Conservation (phyloP, 2,797 vertebrate species). For the Staurois parvus region DNA sequence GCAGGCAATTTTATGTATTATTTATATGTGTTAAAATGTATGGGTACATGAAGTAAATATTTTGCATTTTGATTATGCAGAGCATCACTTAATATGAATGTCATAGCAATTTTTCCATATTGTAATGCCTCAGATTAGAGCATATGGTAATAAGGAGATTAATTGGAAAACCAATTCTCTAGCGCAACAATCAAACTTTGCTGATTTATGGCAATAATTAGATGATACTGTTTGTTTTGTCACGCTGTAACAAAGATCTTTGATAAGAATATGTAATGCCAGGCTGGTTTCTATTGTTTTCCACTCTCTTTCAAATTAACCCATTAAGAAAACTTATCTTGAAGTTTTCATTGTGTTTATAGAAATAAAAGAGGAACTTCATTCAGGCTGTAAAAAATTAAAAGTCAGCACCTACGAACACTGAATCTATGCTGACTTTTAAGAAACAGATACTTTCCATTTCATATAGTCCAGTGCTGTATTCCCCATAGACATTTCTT, state of each 20-base stretch:
- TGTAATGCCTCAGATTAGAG: conserved; percentile 70
- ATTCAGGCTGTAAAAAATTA: no score
- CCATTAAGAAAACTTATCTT: not conserved
- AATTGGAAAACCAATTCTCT: conserved; percentile 69
- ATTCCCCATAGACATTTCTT: no score
- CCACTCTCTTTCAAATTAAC: conserved; percentile 39
- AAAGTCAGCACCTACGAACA: no score
- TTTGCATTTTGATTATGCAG: conserved; percentile 74
- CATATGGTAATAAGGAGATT: conserved; percentile 73
- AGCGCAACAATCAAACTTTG: conserved; percentile 67
- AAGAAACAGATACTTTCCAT: no score
- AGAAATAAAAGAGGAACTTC: no score
- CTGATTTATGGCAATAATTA: conserved; percentile 68
- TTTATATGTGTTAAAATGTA: conserved; percentile 71
- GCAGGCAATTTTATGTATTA: conserved; percentile 68
- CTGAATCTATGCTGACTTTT: no score
- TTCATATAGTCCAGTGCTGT: no score
- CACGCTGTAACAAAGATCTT: conserved; percentile 57
- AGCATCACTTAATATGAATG: conserved; percentile 72
- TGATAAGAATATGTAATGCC: conserved; percentile 54
- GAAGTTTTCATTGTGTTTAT: no score
- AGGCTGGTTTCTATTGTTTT: conserved; percentile 37
- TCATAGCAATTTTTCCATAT: conserved; percentile 68
- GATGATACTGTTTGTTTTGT: conserved; percentile 64
- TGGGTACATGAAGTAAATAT: conserved; percentile 71